Conservation (phyloP, 1,140 invertebrate genomes). For the Anastrepha obliqua region DNA sequence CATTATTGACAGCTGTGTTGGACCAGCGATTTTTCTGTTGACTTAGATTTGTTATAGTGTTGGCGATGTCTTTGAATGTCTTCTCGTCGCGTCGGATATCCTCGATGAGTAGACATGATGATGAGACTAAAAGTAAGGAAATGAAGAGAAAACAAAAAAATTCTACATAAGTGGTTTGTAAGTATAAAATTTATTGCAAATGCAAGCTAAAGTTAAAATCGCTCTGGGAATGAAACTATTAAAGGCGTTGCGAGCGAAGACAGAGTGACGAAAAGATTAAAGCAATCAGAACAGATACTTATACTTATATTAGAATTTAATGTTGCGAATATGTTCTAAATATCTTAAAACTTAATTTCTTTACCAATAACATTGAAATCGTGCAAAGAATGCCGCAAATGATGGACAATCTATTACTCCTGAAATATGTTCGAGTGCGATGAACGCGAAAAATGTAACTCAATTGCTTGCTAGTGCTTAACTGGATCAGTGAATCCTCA, state of each 20-base stretch:
- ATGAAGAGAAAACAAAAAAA: not conserved
- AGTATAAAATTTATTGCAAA: constrained; percentile 19
- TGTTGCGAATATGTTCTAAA: too few species aligned
- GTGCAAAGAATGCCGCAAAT: too few species aligned
- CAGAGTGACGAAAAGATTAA: not conserved
- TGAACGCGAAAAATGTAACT: too few species aligned
- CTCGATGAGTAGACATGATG: constrained; percentile 71
- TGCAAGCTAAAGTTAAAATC: not conserved
- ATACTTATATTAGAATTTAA: too few species aligned
- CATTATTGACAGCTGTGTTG: constrained; percentile 68
- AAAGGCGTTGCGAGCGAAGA: not conserved
- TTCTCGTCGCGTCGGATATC: constrained; percentile 72
- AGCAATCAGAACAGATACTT: not conserved
- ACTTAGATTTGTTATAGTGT: constrained; percentile 73
- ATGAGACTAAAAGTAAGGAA: constrained; percentile 64
- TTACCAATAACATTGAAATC: too few species aligned
- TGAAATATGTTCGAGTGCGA: too few species aligned
- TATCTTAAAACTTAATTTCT: too few species aligned
- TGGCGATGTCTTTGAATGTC: constrained; percentile 71
- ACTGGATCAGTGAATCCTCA: too few species aligned
- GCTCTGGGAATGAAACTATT: constrained; percentile 6
- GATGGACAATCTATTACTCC: too few species aligned
- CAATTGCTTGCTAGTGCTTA: too few species aligned
- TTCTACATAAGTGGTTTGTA: not conserved
- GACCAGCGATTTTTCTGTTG: constrained; percentile 71